phyloP scores from a whole-genome alignment of 2,888 invertebrate species.

The Chrysotoxum bicinctum region DNA sequence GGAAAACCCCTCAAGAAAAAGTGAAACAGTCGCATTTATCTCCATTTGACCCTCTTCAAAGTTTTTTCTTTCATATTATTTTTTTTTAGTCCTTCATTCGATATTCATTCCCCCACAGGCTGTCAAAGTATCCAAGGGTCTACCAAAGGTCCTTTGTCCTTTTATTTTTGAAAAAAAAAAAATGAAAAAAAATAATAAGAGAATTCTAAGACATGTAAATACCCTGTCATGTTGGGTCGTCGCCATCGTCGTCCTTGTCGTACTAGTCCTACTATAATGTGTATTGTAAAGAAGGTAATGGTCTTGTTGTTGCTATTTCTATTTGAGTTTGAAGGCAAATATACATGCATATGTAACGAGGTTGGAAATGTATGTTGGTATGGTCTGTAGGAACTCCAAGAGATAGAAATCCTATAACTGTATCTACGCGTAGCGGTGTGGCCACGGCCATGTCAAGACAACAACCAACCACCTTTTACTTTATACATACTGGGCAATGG shows the following conservation, averaged over 20 bases:
- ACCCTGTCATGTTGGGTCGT: slow-evolving; percentile 73
- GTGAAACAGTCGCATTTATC: slow-evolving; percentile 79
- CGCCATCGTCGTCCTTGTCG: slow-evolving; percentile 43
- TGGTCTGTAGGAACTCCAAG: slow-evolving; percentile 27
- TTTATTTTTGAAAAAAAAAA: slow-evolving; percentile 38
- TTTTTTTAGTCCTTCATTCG: slow-evolving; percentile 67
- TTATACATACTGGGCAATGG: slow-evolving; percentile 61
- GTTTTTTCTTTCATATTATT: slow-evolving; percentile 78
- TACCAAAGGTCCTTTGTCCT: slow-evolving; percentile 71
- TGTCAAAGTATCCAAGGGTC: slow-evolving; percentile 65
- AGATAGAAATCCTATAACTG: slow-evolving; percentile 30
- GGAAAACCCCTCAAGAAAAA: slow-evolving; percentile 63
- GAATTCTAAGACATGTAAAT: slow-evolving; percentile 74
- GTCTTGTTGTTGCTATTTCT: slow-evolving; percentile 32
- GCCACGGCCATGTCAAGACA: neutral
- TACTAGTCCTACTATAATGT: slow-evolving; percentile 19
- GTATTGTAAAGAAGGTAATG: slow-evolving; percentile 25
- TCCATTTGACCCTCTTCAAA: slow-evolving; percentile 83
- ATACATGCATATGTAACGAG: slow-evolving; percentile 70
- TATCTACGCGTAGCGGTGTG: neutral
- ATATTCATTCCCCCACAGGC: slow-evolving; percentile 73
- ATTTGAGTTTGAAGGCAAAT: slow-evolving; percentile 58
- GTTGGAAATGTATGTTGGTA: slow-evolving; percentile 39
- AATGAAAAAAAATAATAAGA: slow-evolving; percentile 25
- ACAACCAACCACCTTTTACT: slow-evolving; percentile 67